Base-by-base conservation (phyloP, 2,888 invertebrate genomes). In the Hydraecia micacea region DNA sequence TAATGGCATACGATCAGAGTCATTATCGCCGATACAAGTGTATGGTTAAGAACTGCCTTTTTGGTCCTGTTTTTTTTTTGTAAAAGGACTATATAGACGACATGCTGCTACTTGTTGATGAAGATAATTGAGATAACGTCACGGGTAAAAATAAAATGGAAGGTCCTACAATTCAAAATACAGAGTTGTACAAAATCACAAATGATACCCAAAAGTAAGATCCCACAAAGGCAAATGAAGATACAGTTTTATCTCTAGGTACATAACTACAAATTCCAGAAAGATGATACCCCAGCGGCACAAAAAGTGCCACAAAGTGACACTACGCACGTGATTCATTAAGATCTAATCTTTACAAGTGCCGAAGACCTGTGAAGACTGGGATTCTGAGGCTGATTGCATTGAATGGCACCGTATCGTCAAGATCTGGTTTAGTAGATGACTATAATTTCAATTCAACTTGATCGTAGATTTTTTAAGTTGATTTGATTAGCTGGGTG, bases 341-440 rank as follows among this genome's bases (percentile, higher is more conserved):
- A 77, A 86, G 88, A 88, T 88, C 58, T 83, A 82, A 88, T 88
- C 87, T 70, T 25, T 11, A 49, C 60, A 58, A 84, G 73, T 82
- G 74, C 72, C 75, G 75, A 75, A 80, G 73, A 81, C 49, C 52
- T 58, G 68, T 69, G 72, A 77, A 75, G 80, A 81, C 73, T 32
- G 32, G n/a, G 74, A 79, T 39, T 46, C 62, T 86, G 76, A 79
- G 75, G 60, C 79, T 52, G 77, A 86, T 86, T 84, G 83, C 77
- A 88, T 85, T 86, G 75, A 90, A 90, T 87, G 80, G 80, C 32
- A 79, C 25, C 75, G 60, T 86, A 86, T 88, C 83, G 49, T 62
- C 67, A 52, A 74, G 80, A 90, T 89, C 81, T 75, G 55, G 82
- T 77, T 80, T 72, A 74, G 49, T 52, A 42, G 75, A 78, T 68